Evolutionary conservation across 2,113 vertebrate genomes (phyloP).

Genomic region (Phaethon lepturus): DNA sequence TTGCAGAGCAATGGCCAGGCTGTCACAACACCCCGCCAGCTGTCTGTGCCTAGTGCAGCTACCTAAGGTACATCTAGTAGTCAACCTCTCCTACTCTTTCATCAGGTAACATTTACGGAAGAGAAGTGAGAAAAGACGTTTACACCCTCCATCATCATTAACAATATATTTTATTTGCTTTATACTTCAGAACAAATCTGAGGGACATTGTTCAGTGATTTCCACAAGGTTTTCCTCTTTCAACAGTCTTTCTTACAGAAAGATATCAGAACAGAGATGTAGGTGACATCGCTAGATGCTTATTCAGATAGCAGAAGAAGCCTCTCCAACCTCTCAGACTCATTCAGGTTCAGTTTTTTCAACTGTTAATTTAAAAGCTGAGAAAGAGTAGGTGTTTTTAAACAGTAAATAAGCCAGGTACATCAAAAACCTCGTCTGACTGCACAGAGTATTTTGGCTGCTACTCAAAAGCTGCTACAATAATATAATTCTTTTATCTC

Average conservation of each 20-base stretch:
- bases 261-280: neutral
- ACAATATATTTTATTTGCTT: neutral
- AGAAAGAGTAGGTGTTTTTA: neutral
- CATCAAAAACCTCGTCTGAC: neutral
- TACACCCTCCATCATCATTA: neutral
- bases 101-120: neutral
- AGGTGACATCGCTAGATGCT: neutral
- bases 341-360: neutral
- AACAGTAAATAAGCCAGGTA: neutral
- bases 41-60: neutral
- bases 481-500: neutral
- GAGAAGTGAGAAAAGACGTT: neutral
- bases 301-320: neutral
- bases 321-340: neutral
- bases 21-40: neutral
- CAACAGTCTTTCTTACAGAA: neutral
- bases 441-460: constrained; percentile 13
- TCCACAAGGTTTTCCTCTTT: neutral
- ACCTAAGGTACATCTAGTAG: neutral
- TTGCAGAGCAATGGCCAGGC: neutral
- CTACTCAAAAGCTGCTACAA: neutral
- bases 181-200: neutral
- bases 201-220: neutral
- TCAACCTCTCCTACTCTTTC: neutral
- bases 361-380: constrained; percentile 25